Evolutionary conservation across 2,797 vertebrate species (phyloP).

Genomic region (Emydoidea blandingii): DNA sequence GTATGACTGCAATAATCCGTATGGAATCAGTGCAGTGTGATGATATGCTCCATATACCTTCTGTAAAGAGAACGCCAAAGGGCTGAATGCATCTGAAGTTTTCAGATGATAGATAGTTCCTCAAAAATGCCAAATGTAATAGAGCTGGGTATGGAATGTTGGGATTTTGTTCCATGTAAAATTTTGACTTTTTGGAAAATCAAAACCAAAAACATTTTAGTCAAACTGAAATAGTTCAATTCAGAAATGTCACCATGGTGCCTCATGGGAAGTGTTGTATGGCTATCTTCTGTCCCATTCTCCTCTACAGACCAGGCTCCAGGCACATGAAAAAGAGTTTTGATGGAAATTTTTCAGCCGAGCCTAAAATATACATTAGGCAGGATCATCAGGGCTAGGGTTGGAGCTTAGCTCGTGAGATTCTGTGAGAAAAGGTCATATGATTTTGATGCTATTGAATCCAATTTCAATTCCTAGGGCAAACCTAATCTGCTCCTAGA

Average conservation of each 20-base stretch:
- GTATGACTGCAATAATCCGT: not conserved
- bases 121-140: not conserved
- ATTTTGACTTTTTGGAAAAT: not conserved
- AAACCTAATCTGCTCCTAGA: not conserved
- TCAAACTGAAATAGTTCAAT: not conserved
- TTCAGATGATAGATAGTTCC: slow-evolving; percentile 11
- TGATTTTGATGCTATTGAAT: not conserved
- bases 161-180: rapidly evolving
- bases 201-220: not conserved
- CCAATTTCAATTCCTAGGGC: no score
- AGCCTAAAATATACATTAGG: no score
- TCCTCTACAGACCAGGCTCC: no score
- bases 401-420: not conserved
- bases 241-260: not conserved
- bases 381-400: not conserved
- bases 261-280: not conserved
- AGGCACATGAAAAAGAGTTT: no score
- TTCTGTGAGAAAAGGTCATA: not conserved
- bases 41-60: slow-evolving; percentile 6
- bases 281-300: no score
- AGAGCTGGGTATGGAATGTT: not conserved
- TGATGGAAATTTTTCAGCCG: no score
- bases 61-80: slow-evolving; percentile 24
- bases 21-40: not conserved
- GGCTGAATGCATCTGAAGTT: slow-evolving; percentile 16